Evolutionary conservation across 2,113 vertebrate genomes (phyloP), one percentile per base, ranked within the genome.

Genomic region (Patagioenas fasciata): DNA sequence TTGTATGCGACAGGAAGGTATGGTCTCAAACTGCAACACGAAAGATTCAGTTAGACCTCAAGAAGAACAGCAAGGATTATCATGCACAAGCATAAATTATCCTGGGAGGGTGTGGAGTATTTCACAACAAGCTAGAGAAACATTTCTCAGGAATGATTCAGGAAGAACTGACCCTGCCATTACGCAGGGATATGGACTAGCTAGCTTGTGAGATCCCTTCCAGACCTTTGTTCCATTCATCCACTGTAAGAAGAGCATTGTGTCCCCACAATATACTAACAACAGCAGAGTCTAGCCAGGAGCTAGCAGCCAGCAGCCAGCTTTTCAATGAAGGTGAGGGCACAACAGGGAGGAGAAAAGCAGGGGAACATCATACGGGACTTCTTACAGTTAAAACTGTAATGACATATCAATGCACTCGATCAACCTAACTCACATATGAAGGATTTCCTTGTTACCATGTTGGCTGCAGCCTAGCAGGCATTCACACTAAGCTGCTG

Each of bases 401-500:
- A 57, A 36, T 32, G 19, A 38, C 18, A 40, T 12, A 10, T 70
- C 36, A 40, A 10, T 44, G 53, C 21, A 56, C 17, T 75, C 0
- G 0, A 48, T 53, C 58, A 50, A 10, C 47, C n/a, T 20, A 62
- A 78, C 36, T 74, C 32, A 40, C 20, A 25, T 0, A 0, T 17
- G 62, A 89, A 77, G n/a, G 40, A 72, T 69, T 64, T 92, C 54
- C n/a, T 90, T 0, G 0, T n/a, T 77, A 62, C 24, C 25, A 13
- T 19, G 12, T 10, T 18, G 24, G 36, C 66, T 92, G 47, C 38
- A 71, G 28, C 10, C 32, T 61, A 65, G 56, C 25, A 14, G 2
- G 0, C 12, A 12, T 36, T 80, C n/a, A 44, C 0, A 0, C 2
- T 13, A 47, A 86, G 48, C 4, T 40, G 58, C 58, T 19, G 5